These are phyloP conservation scores for Machimus rusticus DNA, from an alignment of 2,888 invertebrate genomes.

Conservation along the genomic window DNA sequence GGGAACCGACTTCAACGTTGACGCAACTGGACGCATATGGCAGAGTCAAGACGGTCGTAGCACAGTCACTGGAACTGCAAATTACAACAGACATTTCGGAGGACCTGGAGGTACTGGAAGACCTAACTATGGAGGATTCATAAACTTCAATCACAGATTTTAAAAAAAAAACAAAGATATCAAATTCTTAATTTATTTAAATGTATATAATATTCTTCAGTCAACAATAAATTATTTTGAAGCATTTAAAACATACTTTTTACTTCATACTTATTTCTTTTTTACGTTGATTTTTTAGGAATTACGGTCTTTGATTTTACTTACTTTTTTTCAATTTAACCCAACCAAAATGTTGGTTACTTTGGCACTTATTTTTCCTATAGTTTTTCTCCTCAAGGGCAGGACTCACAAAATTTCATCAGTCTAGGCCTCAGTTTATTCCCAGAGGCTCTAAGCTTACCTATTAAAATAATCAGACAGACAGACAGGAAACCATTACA, in stretches of 20 bases:
- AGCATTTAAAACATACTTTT: background rate
- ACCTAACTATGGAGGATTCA: background rate
- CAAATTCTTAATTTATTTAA: background rate
- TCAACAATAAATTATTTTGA: background rate
- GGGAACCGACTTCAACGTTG: background rate
- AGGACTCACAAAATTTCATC: too few species aligned
- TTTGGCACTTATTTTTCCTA: too few species aligned
- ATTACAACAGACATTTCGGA: slow-evolving; percentile 4
- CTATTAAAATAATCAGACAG: too few species aligned
- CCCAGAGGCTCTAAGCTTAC: too few species aligned
- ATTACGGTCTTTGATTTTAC: too few species aligned
- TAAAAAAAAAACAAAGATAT: background rate
- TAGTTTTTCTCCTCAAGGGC: too few species aligned
- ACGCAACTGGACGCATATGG: background rate
- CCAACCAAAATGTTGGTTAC: too few species aligned
- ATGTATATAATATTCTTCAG: background rate
- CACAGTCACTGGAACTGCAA: background rate
- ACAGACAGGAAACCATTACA: too few species aligned
- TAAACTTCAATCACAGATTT: slow-evolving; percentile 10
- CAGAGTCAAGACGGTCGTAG: background rate
- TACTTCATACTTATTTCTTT: too few species aligned
- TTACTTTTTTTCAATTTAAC: too few species aligned
- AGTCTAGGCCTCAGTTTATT: too few species aligned
- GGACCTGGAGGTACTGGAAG: background rate
- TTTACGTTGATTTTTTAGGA: too few species aligned